Evolutionary conservation across 2,113 vertebrate species (phyloP).

Genomic region (Pollimyrus isidori): DNA sequence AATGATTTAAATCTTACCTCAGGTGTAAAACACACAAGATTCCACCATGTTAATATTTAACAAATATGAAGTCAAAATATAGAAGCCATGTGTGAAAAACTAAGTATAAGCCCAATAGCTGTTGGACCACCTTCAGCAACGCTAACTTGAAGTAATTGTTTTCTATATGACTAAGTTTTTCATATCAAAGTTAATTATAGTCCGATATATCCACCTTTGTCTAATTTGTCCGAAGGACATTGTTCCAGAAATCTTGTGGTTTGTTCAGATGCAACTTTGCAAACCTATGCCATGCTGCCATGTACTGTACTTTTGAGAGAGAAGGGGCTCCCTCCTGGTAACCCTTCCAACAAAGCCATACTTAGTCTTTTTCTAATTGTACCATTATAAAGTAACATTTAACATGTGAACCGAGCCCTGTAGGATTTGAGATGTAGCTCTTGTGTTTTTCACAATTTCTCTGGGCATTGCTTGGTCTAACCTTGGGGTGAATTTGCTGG

Average conservation of each 20-base stretch:
- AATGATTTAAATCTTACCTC: not conserved
- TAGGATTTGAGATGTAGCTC: not conserved
- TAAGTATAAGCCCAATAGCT: too few species aligned
- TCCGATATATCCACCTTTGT: not conserved
- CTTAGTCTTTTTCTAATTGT: not conserved
- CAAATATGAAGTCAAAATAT: not conserved
- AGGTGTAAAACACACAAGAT: not conserved
- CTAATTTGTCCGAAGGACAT: not conserved
- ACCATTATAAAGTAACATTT: not conserved
- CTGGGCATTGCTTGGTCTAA: not conserved
- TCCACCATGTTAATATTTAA: not conserved
- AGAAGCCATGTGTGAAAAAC: not conserved
- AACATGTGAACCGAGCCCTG: not conserved
- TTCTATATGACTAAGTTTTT: not conserved
- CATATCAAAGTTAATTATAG: too few species aligned
- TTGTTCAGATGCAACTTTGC: too few species aligned
- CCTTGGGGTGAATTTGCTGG: not conserved
- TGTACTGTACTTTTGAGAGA: not conserved
- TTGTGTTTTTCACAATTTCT: not conserved
- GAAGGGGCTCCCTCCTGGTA: not conserved
- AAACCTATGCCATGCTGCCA: not conserved
- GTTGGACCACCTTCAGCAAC: too few species aligned
- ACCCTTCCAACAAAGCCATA: not conserved
- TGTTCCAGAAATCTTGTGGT: not conserved
- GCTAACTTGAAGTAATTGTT: not conserved